Evolutionary conservation across 30 jellyfish, hydroid and myxozoan species (phyloP).

Genomic region (Catostylus mosaicus): DNA sequence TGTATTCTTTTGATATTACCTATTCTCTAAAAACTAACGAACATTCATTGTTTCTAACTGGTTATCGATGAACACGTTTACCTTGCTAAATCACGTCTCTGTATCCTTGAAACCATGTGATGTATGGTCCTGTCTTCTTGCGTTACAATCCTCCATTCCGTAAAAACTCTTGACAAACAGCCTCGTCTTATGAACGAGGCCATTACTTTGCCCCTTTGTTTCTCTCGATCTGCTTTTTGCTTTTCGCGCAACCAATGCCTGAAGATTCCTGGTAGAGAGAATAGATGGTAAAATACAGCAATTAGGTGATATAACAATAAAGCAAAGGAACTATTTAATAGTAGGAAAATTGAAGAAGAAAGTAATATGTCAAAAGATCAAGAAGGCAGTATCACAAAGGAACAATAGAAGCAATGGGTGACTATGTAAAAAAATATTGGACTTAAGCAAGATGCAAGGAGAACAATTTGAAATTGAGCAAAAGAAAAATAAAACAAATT

Average conservation of each 20-base stretch:
- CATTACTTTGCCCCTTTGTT: conserved; percentile 31
- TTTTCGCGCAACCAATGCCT: conserved; percentile 51
- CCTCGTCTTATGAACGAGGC: conserved; percentile 50
- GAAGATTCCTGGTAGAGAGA: conserved; percentile 7
- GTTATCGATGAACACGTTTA: no score
- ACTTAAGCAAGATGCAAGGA: no score
- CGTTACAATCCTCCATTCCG: conserved; percentile 72
- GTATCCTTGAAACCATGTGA: conserved; percentile 59
- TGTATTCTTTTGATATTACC: no score
- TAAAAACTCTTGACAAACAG: conserved; percentile 44
- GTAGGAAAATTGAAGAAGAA: background rate
- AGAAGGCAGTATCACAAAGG: no score
- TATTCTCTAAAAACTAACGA: no score
- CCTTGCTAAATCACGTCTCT: conserved; percentile 55
- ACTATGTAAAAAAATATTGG: no score
- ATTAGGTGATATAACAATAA: background rate
- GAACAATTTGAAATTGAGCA: no score
- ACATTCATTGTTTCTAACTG: no score
- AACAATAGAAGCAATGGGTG: no score
- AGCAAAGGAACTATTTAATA: background rate
- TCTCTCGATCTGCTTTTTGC: conserved; percentile 21
- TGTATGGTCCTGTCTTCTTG: conserved; percentile 58
- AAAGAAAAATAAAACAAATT: background rate
- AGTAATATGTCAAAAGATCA: no score
- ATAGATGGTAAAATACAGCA: background rate